phyloP scores from a whole-genome alignment of 1,140 invertebrate genomes.

The Drosophila guanche region DNA sequence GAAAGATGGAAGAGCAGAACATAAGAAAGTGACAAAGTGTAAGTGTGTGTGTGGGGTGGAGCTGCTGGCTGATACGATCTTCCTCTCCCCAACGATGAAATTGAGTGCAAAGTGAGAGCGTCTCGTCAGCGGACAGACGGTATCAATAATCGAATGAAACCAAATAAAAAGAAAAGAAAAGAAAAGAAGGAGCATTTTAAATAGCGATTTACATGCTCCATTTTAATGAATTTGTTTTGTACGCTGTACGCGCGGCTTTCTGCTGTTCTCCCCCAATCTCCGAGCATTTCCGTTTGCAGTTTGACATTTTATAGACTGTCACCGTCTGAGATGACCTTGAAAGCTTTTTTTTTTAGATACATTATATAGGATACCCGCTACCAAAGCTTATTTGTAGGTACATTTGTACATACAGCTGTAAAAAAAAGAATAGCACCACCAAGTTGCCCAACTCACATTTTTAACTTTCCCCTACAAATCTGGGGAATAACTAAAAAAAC shows the following conservation, averaged over 20 bases:
- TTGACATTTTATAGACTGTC: constrained; percentile 11
- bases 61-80: constrained; percentile 3
- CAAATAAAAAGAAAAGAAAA: constrained; percentile 11
- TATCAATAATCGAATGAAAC: constrained; percentile 47
- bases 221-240: constrained; percentile 29
- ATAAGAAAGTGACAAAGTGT: constrained; percentile 67
- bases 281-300: constrained; percentile 9
- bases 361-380: too few relatives aligned
- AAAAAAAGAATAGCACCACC: too few relatives aligned
- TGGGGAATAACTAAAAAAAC: too few relatives aligned
- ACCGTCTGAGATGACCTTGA: constrained; percentile 24
- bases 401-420: too few relatives aligned
- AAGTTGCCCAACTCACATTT: too few relatives aligned
- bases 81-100: constrained; percentile 3
- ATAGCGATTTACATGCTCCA: constrained; percentile 52
- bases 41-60: constrained; percentile 17
- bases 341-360: constrained; percentile 4
- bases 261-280: background rate
- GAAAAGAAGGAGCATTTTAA: constrained; percentile 18
- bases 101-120: constrained; percentile 51
- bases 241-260: background rate
- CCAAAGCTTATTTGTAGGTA: too few relatives aligned
- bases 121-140: background rate
- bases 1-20: constrained; percentile 47
- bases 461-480: too few relatives aligned